Conservation (phyloP, 2,113 vertebrate species). For the Sapajus apella region DNA sequence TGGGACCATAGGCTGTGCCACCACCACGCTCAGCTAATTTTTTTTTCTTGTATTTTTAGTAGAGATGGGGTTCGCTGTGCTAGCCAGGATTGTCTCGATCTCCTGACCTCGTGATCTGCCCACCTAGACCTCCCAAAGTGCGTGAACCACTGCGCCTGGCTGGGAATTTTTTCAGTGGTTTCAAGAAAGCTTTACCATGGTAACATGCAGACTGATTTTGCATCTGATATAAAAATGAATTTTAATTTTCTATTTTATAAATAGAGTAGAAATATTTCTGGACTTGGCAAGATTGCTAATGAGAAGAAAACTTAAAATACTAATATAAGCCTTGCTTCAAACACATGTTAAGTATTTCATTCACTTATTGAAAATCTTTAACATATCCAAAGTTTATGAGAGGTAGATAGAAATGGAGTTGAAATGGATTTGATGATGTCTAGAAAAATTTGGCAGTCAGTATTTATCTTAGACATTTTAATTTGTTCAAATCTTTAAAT, state of each 20-base stretch:
- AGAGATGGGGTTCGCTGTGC: no score
- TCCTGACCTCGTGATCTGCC: no score
- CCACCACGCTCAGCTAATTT: no score
- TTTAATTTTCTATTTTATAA: slow-evolving; percentile 34
- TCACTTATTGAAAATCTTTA: background rate
- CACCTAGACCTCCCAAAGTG: no score
- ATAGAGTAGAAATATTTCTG: slow-evolving; percentile 38
- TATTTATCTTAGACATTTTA: background rate
- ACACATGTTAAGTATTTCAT: background rate
- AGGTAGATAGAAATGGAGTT: background rate
- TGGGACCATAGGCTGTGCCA: no score
- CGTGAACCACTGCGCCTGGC: no score
- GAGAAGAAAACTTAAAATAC: background rate
- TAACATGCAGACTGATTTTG: background rate
- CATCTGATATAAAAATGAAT: background rate
- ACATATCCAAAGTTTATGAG: background rate
- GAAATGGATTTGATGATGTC: background rate
- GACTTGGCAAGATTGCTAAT: background rate
- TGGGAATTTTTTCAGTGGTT: background rate
- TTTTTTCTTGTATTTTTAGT: no score
- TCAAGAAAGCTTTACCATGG: background rate
- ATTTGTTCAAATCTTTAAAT: background rate
- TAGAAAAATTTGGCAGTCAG: background rate
- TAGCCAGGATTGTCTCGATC: no score
- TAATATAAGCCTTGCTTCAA: background rate